phyloP scores from a whole-genome alignment of 1,140 invertebrate species.

The Nasonia longicornis region DNA sequence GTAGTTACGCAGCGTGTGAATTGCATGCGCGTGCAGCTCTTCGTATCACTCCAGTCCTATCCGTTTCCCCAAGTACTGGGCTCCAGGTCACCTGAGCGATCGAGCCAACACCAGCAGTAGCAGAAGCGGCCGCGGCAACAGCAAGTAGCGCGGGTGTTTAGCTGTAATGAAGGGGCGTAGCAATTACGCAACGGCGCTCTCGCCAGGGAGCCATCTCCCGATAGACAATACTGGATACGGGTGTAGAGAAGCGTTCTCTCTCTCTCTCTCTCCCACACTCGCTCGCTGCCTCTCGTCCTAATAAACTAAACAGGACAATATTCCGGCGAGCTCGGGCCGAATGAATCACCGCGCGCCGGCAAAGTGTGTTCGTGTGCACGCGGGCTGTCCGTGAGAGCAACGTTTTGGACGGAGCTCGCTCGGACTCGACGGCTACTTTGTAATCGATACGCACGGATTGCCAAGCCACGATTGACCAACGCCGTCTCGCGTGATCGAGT shows the following conservation, averaged over 20 bases:
- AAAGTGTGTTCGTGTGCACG: too few species aligned
- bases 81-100: neutral
- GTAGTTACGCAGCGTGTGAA: too few species aligned
- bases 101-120: neutral
- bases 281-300: neutral
- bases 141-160: slow-evolving; percentile 15
- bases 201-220: slow-evolving; percentile 31
- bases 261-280: too few species aligned
- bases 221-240: slow-evolving; percentile 27
- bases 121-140: neutral
- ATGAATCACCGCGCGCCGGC: slow-evolving; percentile 4
- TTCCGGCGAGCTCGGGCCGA: neutral
- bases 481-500: slow-evolving; percentile 8
- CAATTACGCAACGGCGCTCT: slow-evolving; percentile 27
- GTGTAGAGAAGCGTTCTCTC: neutral
- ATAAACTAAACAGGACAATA: slow-evolving; percentile 34
- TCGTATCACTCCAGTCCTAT: neutral
- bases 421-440: neutral
- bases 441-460: neutral
- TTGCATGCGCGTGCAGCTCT: neutral
- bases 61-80: neutral
- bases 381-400: neutral
- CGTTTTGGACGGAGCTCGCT: neutral
- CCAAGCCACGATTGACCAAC: neutral
- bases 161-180: slow-evolving; percentile 29